Evolutionary conservation across 2,113 vertebrate genomes (phyloP).

Genomic region (Seriola quinqueradiata): DNA sequence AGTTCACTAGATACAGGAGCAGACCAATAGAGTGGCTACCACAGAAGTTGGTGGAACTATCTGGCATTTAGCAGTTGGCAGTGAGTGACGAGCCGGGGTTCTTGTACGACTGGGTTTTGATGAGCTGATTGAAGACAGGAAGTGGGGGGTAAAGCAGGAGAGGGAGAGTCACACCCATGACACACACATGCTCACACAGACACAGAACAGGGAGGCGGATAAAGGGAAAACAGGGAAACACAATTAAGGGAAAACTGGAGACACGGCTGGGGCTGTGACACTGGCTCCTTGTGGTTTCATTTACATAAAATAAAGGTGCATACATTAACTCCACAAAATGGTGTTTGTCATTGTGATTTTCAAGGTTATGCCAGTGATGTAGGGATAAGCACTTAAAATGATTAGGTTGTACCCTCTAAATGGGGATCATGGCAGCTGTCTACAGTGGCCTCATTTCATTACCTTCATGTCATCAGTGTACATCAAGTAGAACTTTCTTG

Average conservation of each 20-base stretch:
- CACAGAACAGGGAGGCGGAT: too few relatives aligned
- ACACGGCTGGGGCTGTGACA: too few relatives aligned
- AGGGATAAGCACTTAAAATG: conserved; percentile 64
- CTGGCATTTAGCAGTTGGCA: too few relatives aligned
- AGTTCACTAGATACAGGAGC: background rate
- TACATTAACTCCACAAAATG: conserved; percentile 37
- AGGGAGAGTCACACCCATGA: too few relatives aligned
- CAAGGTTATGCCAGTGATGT: conserved; percentile 52
- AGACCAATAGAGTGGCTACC: background rate
- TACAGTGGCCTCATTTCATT: conserved; percentile 29
- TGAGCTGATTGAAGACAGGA: background rate
- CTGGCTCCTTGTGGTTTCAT: conserved; percentile 23
- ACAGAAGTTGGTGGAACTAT: background rate
- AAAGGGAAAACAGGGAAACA: too few relatives aligned
- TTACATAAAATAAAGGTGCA: conserved; percentile 46
- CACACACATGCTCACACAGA: too few relatives aligned
- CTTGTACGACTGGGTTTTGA: background rate
- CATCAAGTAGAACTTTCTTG: conserved; percentile 33
- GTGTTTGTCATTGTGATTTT: conserved; percentile 45
- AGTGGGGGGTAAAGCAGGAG: background rate
- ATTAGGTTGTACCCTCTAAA: conserved; percentile 63
- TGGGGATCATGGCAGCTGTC: conserved; percentile 44
- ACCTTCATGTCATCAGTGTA: conserved; percentile 25
- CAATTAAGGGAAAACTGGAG: background rate
- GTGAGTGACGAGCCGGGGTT: background rate